Percentiles rank a stretch among this genome's conserved stretches.
Conservation (phyloP, 2,888 invertebrate genomes). For the Anodontia alba region DNA sequence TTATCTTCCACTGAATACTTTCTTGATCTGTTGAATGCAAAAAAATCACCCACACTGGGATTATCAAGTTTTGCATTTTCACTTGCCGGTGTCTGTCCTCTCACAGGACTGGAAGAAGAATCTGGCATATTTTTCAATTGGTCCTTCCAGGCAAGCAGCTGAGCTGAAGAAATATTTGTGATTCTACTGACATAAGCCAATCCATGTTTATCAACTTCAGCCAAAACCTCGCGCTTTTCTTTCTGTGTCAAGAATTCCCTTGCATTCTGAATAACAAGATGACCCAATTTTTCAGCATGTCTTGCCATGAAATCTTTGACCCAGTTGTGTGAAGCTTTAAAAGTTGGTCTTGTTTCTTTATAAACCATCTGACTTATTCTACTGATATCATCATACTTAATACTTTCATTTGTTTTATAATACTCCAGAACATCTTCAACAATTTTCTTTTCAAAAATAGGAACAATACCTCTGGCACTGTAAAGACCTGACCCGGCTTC, state of each 20-base stretch:
- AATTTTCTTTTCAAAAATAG: conserved; percentile 54
- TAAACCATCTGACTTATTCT: conserved; percentile 44
- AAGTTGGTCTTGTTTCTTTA: conserved; percentile 54
- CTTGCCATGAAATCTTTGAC: conserved; percentile 54
- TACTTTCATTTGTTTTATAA: conserved; percentile 47
- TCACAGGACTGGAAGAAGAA: neutral
- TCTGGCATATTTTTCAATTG: neutral
- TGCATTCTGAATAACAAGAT: conserved; percentile 50
- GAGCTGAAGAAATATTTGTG: conserved; percentile 42
- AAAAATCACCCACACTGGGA: neutral
- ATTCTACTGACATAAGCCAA: conserved; percentile 56
- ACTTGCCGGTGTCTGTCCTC: neutral
- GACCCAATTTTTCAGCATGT: conserved; percentile 40
- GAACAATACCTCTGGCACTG: conserved; percentile 49
- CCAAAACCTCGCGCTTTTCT: conserved; percentile 53
- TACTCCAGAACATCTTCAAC: conserved; percentile 44
- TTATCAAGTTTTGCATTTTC: neutral
- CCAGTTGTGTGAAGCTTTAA: conserved; percentile 62
- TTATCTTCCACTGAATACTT: conserved; percentile 41
- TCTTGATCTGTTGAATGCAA: neutral
- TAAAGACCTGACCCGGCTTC: conserved; percentile 12
- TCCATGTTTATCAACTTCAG: conserved; percentile 59
- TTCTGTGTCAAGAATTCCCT: conserved; percentile 42
- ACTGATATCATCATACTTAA: conserved; percentile 59
- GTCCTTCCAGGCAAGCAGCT: conserved; percentile 7